Percentiles rank a stretch among this genome's conserved stretches.
These are phyloP conservation scores for Cochlearius cochlearius DNA, from an alignment of 2,113 vertebrate species.

Conservation along the genomic window DNA sequence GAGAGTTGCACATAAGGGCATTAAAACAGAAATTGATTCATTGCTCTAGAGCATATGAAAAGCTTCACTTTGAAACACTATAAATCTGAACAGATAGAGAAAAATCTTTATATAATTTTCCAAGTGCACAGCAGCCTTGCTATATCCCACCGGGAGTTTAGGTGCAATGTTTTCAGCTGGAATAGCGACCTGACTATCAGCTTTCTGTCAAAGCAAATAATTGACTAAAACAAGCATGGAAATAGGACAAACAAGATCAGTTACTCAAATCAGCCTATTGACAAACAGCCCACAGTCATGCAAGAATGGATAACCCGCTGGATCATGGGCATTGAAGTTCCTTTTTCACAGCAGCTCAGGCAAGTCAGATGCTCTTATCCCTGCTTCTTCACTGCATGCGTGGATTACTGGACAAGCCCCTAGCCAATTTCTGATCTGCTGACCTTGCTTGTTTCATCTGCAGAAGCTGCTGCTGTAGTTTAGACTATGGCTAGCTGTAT, in stretches of 20 bases:
- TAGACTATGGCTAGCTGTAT: no score
- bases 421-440: neutral
- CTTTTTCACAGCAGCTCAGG: neutral
- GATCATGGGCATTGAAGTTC: neutral
- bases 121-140: neutral
- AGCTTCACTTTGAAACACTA: neutral
- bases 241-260: neutral
- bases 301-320: neutral
- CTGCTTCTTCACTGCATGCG: neutral
- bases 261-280: neutral
- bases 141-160: neutral
- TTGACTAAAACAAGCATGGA: neutral
- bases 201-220: neutral
- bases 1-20: neutral
- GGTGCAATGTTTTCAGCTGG: neutral
- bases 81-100: neutral
- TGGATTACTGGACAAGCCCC: neutral
- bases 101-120: neutral
- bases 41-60: neutral
- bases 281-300: neutral
- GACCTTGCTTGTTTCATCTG: neutral
- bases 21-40: neutral
- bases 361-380: neutral
- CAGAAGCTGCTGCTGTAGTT: neutral
- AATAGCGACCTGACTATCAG: neutral